A percentile compares a stretch with the other conserved stretches of the same genome.
phyloP scores from a whole-genome alignment of 37 sponge, comb jelly and placozoan genomes.

The Spongilla lacustris region DNA sequence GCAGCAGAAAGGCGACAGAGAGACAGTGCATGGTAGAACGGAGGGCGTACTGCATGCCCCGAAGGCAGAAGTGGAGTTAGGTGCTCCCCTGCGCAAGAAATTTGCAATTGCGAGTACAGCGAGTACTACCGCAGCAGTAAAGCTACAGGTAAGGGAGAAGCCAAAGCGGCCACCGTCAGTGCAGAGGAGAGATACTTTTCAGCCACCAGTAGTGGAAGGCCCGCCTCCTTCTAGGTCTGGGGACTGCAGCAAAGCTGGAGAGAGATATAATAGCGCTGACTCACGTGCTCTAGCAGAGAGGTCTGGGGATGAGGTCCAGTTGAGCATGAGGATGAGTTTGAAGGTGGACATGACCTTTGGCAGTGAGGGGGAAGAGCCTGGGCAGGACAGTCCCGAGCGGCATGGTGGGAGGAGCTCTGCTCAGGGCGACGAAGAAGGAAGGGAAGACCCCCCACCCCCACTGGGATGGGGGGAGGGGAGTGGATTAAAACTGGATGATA shows the following conservation, averaged over 20 bases:
- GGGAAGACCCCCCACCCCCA: too few relatives aligned
- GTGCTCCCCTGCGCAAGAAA: background rate
- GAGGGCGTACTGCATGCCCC: too few relatives aligned
- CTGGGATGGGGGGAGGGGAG: too few relatives aligned
- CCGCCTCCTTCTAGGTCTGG: background rate
- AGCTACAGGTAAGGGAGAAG: background rate
- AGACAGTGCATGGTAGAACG: background rate
- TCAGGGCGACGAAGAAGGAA: too few relatives aligned
- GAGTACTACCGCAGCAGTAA: background rate
- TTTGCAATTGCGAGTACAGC: conserved; percentile 27
- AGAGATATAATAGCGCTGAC: background rate
- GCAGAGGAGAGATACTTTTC: background rate
- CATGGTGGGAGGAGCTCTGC: too few relatives aligned
- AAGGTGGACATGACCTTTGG: background rate
- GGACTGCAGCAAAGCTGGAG: background rate
- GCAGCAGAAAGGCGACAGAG: background rate
- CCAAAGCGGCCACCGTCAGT: background rate
- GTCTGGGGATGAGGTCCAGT: background rate
- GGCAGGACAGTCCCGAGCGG: background rate
- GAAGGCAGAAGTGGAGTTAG: background rate
- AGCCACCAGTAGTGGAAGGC: background rate
- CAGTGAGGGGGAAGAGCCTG: background rate
- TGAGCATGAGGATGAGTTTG: background rate
- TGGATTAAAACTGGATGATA: too few relatives aligned
- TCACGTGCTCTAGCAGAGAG: background rate